Evolutionary conservation across 53 echinoderm and acorn worm genomes (phyloP), one percentile per base, ranked within the genome.

Genomic region (Crossaster papposus): DNA sequence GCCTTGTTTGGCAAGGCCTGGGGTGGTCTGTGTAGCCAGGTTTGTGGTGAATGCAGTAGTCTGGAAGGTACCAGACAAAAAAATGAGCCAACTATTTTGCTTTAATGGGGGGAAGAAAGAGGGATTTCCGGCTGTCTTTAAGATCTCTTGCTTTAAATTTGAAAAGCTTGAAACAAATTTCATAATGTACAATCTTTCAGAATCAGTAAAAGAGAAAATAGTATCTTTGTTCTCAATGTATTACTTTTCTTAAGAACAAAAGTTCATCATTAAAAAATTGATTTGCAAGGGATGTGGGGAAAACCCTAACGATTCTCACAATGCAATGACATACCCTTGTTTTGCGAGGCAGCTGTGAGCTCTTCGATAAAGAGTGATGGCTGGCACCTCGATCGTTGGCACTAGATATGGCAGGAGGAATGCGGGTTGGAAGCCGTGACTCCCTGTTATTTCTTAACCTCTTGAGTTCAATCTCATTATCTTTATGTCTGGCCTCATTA

Each of bases 11-110:
- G 70, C 80, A 2, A 88, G 80, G 62, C 80, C 80, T 30, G 64
- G 62, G 6, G 82, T 91, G 36, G 77, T 92, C 86, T 83, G 80
- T 24, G 87, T 62, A 4, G 91, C 93, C 17, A 96, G 72, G 71
- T 94, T 94, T 20, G 95, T 88, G 12, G 95, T 93, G 68, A 96
- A 96, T 5, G 96, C 89, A 13, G 96, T 96, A 22, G 93, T 91
- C 64, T 90, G 90, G 2, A 18, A 14, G 81, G 53, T 36, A 15
- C 3, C 36, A 55, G 11, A 81, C 31, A 62, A 13, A 81, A 5
- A 11, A 52, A 2, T 18, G 20, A 29, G 44, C 15, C 12, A 77
- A 77, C 22, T 36, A 12, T 14, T 3, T 14, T 77, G 15, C 7
- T 14, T 38, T 7, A 7, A 0, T n/a, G n/a, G n/a, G 44, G 44